phyloP scores from a whole-genome alignment of 1,140 invertebrate species.

The Procambarus virginalis region DNA sequence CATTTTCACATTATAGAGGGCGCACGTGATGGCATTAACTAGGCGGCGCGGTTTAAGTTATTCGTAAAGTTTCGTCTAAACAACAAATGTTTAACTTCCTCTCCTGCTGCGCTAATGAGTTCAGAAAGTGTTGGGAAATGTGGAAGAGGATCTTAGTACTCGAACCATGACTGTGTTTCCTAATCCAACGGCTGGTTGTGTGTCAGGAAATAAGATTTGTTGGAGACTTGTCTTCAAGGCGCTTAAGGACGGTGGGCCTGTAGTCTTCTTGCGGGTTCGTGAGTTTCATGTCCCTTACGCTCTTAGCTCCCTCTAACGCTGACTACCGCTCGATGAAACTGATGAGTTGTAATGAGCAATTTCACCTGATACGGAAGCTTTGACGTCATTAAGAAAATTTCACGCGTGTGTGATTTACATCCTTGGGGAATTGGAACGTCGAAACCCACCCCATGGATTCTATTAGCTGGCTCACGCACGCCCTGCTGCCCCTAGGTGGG shows the following conservation, averaged over 20 bases:
- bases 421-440: neutral
- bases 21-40: conserved; percentile 1
- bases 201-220: neutral
- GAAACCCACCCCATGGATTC: neutral
- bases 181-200: neutral
- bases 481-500: neutral
- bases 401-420: neutral
- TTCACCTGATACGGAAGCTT: neutral
- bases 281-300: neutral
- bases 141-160: too few species aligned
- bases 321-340: neutral
- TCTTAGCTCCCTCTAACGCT: neutral
- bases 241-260: neutral
- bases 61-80: neutral
- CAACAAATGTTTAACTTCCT: too few species aligned
- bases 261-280: neutral
- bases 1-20: conserved; percentile 2
- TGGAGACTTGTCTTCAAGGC: neutral
- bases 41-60: neutral
- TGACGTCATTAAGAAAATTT: neutral
- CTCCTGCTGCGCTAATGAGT: too few species aligned
- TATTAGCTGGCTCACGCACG: neutral
- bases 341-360: neutral
- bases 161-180: neutral
- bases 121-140: too few species aligned